phyloP scores from a whole-genome alignment of 2,113 vertebrate species.

The Girardinichthys multiradiatus region DNA sequence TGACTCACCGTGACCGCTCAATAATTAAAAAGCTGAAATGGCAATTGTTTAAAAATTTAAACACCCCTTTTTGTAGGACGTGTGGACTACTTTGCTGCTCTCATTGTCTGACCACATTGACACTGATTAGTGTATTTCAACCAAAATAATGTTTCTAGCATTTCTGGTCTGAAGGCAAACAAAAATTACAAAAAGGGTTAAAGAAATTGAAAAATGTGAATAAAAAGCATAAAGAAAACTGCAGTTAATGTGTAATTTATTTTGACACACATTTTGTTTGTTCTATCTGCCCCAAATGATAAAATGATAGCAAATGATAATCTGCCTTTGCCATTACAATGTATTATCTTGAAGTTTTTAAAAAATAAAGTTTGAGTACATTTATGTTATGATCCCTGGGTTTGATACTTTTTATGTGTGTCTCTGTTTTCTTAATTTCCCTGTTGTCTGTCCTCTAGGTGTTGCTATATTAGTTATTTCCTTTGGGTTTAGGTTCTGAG shows the following conservation, averaged over 20 bases:
- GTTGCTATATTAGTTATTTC: too few relatives aligned
- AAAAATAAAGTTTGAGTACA: constrained; percentile 27
- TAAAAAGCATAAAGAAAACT: not conserved
- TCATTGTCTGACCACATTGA: constrained; percentile 19
- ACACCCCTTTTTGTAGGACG: constrained; percentile 39
- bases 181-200: not conserved
- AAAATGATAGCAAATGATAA: too few relatives aligned
- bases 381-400: too few relatives aligned
- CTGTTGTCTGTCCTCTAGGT: too few relatives aligned
- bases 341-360: constrained; percentile 12
- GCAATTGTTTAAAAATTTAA: constrained; percentile 76
- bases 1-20: constrained; percentile 62
- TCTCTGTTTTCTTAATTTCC: too few relatives aligned
- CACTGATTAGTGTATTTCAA: not conserved
- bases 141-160: not conserved
- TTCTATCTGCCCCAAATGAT: not conserved
- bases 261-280: not conserved
- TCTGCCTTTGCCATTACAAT: not conserved
- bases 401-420: too few relatives aligned
- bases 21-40: constrained; percentile 79
- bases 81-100: constrained; percentile 39
- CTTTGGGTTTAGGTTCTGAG: too few relatives aligned
- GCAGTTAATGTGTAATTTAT: not conserved
- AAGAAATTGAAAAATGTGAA: not conserved
- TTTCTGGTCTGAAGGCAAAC: not conserved